Conservation (phyloP, 2,888 invertebrate genomes). For the Craniophora ligustri region DNA sequence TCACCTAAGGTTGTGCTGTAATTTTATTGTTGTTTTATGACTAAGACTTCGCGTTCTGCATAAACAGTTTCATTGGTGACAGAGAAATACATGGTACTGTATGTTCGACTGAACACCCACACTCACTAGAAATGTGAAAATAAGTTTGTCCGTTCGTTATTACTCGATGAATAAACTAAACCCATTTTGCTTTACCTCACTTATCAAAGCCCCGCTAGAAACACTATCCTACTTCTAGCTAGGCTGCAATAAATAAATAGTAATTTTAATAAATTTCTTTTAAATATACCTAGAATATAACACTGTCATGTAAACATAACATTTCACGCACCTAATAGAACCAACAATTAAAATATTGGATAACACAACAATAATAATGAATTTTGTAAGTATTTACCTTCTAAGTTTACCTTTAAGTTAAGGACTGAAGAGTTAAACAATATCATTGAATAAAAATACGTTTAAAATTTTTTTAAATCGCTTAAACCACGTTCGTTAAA, state of each 20-base stretch:
- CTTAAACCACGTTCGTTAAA: slow-evolving; percentile 22
- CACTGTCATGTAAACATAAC: neutral
- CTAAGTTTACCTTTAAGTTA: slow-evolving; percentile 16
- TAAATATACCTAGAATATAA: too few species aligned
- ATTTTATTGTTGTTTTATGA: neutral
- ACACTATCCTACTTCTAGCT: too few species aligned
- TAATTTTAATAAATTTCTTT: neutral
- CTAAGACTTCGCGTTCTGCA: neutral
- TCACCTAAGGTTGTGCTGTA: neutral
- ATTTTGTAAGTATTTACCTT: slow-evolving; percentile 6
- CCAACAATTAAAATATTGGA: neutral
- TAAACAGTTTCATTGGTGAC: neutral
- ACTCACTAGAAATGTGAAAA: neutral
- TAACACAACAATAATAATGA: neutral
- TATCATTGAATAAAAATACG: slow-evolving; percentile 16
- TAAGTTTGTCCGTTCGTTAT: neutral
- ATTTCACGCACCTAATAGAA: neutral
- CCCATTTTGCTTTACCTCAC: too few species aligned
- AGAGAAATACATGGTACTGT: neutral
- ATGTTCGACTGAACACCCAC: neutral
- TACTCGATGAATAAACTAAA: too few species aligned
- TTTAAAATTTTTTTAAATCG: slow-evolving; percentile 31
- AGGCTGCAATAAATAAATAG: too few species aligned
- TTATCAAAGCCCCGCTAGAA: too few species aligned
- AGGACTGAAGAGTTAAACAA: slow-evolving; percentile 27